Base-by-base conservation (phyloP, 2,888 invertebrate species). In the Heteromurus nitidus region DNA sequence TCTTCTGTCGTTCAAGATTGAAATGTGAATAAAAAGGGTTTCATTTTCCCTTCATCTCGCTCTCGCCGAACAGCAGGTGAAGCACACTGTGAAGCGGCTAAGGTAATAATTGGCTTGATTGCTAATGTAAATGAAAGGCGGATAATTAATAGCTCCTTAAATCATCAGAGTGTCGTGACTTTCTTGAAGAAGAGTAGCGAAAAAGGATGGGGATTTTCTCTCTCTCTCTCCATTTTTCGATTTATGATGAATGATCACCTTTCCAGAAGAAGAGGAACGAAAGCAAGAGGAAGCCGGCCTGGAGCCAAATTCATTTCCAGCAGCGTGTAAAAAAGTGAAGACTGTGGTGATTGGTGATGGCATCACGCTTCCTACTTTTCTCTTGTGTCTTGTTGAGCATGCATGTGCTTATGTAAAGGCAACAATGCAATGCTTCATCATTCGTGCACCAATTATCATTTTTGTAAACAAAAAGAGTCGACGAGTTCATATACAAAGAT, bases 121-220 rank as follows among this genome's bases (percentile, higher is more conserved):
- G 62, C 62, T 64, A 76, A 76, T 60, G 62, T 77, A 77, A 70
- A 77, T 69, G 70, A 70, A 77, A 77, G 77, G 69, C 36, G 69
- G 69, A 77, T 77, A 77, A 77, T 77, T 77, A 77, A 79, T 79
- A 79, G 79, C 26, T 53, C 55, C 30, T 16, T 79, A 79, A 79
- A 79, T 70, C 79, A 70, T 77, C 62, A 24, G 16, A 24, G 58
- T 70, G 36, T 22, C 55, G 30, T 28, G 70, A 55, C 31, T 36
- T 22, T 9, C 36, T 30, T 65, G 44, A 65, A 36, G 22, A 64
- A 16, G 26, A 50, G 22, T 16, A 22, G 9, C 16, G 47, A 26
- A 31, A 22, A 42, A 31, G 67, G 16, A 50, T 9, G 36, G 13
- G 18, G 31, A 60, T 42, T 60, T 72, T 62, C 22, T 64, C 50